Evolutionary conservation across 2,797 vertebrate species (phyloP), one percentile per base, ranked within the genome.

Genomic region (Harpagifer antarcticus): DNA sequence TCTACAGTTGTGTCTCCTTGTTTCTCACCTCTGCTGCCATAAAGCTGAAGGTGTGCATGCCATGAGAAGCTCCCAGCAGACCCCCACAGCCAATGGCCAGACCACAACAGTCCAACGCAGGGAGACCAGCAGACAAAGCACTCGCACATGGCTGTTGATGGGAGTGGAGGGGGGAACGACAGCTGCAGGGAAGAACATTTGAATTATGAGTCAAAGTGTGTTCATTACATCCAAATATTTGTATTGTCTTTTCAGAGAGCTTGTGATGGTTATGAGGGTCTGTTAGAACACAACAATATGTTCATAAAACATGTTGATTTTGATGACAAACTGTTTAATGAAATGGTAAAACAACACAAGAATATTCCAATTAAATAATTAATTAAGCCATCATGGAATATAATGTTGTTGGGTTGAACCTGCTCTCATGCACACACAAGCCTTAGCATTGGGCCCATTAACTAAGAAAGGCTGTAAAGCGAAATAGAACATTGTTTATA

Each of bases 101-200:
- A 3, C 96, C 96, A 14, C 96, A 97, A 91, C 98, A 99, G 77
- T 96, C 96, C 66, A 97, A 86, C 66, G 93, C 93, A 99, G 95
- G 2, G 96, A 96, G 10, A 96, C 83, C 66, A 99, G 91, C 75
- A 99, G 94, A 68, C 96, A 94, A 72, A 99, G 91, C 47, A 99
- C 98, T 50, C 97, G 94, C 58, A 98, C 81, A 0, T 99, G 98
- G 89, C 97, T 99, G 88, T 95, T 96, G 95, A 97, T 96, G 0
- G 97, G 96, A 1, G 98, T 99, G 23, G 98, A 98, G 7, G 98
- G 98, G 4, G 98, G 86, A 99, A 99, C 2, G 98, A 99, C 63
- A 99, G 95, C 98, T 99, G 93, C 3, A 91, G 40, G 62, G 11
- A 63, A 45, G 19, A 78, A 75, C 42, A 66, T 16, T 11, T 15